Percentiles rank a stretch among this genome's conserved stretches.
phyloP scores from a whole-genome alignment of 2,113 vertebrate genomes.

The Steatornis caripensis region DNA sequence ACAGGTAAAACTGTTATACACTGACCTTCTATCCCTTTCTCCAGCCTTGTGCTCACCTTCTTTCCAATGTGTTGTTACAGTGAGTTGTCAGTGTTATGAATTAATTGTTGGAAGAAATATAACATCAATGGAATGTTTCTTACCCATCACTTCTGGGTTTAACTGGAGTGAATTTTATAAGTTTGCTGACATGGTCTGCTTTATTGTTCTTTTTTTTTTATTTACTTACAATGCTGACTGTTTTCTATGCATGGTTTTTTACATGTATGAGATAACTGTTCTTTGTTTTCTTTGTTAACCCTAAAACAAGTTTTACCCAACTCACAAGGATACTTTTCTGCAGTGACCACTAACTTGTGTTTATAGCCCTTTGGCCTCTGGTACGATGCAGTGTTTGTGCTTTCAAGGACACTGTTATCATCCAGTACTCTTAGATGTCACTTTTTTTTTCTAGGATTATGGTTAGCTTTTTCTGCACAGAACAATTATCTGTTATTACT shows the following conservation, averaged over 20 bases:
- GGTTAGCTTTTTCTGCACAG: not conserved
- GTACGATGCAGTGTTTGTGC: rapidly evolving
- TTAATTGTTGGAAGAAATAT: not conserved
- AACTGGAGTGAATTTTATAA: not conserved
- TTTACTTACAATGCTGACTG: not conserved
- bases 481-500: not conserved
- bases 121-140: rapidly evolving
- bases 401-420: not conserved
- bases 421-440: not conserved
- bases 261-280: not conserved
- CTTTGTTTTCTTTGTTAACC: not conserved
- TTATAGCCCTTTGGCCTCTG: not conserved
- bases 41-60: not conserved
- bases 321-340: not conserved
- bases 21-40: not conserved
- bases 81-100: not conserved
- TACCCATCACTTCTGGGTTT: not conserved
- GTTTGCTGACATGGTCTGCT: not conserved
- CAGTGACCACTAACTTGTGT: not conserved
- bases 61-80: not conserved
- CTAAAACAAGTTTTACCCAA: not conserved
- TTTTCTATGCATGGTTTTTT: not conserved
- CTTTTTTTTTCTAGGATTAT: not conserved
- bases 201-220: not conserved
- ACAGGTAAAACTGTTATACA: not conserved